A percentile compares a stretch with the other conserved stretches of the same genome.
Conservation (phyloP, 2,113 vertebrate genomes). For the Sus scrofa region DNA sequence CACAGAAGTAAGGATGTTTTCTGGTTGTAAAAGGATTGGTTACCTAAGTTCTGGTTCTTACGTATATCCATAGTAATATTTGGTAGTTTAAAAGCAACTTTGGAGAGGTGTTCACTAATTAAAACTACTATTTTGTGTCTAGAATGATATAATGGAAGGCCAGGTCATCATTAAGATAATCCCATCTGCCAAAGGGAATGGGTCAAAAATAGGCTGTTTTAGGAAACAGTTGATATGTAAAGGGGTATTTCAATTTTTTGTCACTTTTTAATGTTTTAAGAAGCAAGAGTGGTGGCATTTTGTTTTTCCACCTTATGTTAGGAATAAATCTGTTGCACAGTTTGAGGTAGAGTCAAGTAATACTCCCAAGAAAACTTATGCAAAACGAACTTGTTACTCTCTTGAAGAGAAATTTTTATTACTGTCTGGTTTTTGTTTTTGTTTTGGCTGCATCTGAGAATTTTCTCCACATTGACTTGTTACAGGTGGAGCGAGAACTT, state of each 20-base stretch:
- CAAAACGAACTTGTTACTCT: background rate
- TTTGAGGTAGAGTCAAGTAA: background rate
- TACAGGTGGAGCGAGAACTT: constrained; percentile 96
- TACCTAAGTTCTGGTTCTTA: constrained; percentile 17
- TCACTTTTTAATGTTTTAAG: background rate
- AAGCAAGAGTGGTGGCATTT: background rate
- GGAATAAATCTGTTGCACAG: background rate
- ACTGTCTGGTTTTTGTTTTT: background rate
- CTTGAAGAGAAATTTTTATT: constrained; percentile 2
- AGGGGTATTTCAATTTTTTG: background rate
- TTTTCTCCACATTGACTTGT: constrained; percentile 37
- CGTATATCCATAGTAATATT: background rate
- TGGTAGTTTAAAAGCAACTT: background rate
- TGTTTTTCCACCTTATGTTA: background rate
- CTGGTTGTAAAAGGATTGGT: background rate
- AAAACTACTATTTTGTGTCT: background rate
- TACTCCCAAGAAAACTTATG: no score
- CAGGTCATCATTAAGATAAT: background rate
- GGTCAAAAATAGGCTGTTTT: background rate
- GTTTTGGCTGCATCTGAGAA: background rate
- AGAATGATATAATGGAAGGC: background rate
- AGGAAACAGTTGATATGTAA: background rate
- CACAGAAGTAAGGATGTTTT: constrained; percentile 92
- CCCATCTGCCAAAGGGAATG: background rate
- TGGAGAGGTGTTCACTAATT: background rate